Percentiles rank a stretch among this genome's conserved stretches.
phyloP scores from a whole-genome alignment of 2,797 vertebrate genomes.

The Lepilemur septentrionalis region DNA sequence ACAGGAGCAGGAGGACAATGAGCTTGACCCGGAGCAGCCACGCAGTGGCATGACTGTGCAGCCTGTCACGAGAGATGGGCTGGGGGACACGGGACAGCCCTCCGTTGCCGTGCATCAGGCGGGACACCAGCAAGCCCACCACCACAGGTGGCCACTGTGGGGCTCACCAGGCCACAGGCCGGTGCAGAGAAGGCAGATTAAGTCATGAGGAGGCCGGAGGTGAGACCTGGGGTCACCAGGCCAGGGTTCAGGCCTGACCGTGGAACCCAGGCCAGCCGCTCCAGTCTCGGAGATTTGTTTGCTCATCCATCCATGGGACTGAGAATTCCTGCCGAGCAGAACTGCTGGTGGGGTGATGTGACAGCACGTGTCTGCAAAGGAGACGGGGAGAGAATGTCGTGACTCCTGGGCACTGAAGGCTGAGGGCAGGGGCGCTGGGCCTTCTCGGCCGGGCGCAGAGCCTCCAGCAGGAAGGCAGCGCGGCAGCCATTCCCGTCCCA shows the following conservation, averaged over 20 bases:
- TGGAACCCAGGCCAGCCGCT: rapidly evolving
- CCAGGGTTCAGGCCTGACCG: rapidly evolving
- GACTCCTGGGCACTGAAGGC: background rate
- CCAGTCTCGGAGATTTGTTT: background rate
- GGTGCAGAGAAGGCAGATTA: background rate
- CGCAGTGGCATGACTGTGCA: rapidly evolving
- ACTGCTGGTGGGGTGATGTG: background rate
- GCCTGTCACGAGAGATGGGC: background rate
- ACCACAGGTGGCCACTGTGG: background rate
- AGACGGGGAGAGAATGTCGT: rapidly evolving
- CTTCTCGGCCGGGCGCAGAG: rapidly evolving
- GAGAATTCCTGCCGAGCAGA: background rate
- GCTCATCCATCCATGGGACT: rapidly evolving
- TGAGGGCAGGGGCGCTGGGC: background rate
- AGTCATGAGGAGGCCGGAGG: background rate
- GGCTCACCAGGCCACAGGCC: background rate
- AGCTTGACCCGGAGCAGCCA: rapidly evolving
- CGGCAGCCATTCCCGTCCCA: background rate
- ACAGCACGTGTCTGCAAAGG: background rate
- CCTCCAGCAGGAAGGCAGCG: rapidly evolving
- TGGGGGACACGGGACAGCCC: background rate
- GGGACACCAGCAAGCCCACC: background rate
- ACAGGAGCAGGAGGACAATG: background rate
- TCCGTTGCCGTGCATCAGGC: no score
- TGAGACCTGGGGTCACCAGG: background rate